These are phyloP conservation scores for Columbina picui DNA, from an alignment of 2,113 vertebrate genomes.

Conservation along the genomic window DNA sequence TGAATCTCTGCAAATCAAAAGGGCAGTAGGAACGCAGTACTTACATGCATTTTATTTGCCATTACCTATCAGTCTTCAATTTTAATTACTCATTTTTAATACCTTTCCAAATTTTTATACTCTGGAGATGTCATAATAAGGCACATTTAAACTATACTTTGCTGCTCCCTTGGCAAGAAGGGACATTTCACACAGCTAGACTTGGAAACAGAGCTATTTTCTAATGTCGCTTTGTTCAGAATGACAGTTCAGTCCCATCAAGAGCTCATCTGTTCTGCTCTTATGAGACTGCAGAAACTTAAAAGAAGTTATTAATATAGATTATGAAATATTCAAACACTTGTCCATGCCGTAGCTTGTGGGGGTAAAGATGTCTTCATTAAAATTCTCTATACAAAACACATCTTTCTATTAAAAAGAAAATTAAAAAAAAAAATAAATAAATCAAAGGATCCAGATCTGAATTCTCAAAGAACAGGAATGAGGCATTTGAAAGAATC, in stretches of 20 bases:
- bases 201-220: slow-evolving; percentile 5
- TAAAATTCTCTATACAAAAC: slow-evolving; percentile 8
- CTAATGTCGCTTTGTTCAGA: not conserved
- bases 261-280: slow-evolving; percentile 31
- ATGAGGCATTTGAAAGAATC: not conserved
- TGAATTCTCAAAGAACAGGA: not conserved
- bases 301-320: slow-evolving; percentile 60
- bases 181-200: not conserved
- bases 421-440: not conserved
- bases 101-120: slow-evolving; percentile 23
- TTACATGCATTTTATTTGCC: slow-evolving; percentile 36
- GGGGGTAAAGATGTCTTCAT: not conserved
- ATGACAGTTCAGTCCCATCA: slow-evolving; percentile 21
- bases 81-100: slow-evolving; percentile 68
- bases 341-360: not conserved
- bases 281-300: slow-evolving; percentile 41
- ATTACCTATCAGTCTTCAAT: slow-evolving; percentile 22
- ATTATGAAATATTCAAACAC: slow-evolving; percentile 65
- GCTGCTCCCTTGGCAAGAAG: slow-evolving; percentile 27
- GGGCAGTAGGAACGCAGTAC: not conserved
- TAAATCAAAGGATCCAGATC: not conserved
- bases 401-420: not conserved
- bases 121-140: slow-evolving; percentile 37
- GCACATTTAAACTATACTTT: not conserved
- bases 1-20: slow-evolving; percentile 10